Percentiles rank a stretch among this genome's conserved stretches.
These are phyloP conservation scores for Myotis lucifugus DNA, from an alignment of 2,113 vertebrate species.

Conservation along the genomic window DNA sequence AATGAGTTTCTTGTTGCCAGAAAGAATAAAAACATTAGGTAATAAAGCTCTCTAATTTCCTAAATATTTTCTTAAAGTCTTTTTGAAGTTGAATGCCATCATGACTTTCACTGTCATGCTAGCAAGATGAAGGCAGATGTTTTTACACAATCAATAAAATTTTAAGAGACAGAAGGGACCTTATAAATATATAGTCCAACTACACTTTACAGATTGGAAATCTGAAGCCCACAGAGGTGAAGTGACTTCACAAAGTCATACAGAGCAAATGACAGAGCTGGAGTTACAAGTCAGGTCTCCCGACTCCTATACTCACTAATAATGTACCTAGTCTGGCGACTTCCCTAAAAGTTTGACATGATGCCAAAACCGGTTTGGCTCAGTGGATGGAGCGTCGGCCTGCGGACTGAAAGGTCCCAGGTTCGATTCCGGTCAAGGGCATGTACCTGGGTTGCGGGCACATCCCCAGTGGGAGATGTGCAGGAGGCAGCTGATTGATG, in stretches of 20 bases:
- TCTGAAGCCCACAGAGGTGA: conserved; percentile 11
- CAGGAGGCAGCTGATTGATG: too few relatives aligned
- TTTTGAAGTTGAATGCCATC: conserved; percentile 44
- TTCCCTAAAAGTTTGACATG: too few relatives aligned
- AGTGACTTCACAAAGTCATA: neutral
- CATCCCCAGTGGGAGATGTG: too few relatives aligned
- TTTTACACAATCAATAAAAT: conserved; percentile 56
- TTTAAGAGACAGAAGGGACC: conserved; percentile 40
- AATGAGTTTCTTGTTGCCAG: conserved; percentile 71
- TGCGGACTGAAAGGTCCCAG: too few relatives aligned
- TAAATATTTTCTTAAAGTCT: conserved; percentile 66
- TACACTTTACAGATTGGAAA: conserved; percentile 5
- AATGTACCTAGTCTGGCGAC: neutral
- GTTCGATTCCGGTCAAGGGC: too few relatives aligned
- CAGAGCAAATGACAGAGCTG: neutral
- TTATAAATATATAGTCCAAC: neutral
- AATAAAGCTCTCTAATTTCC: conserved; percentile 62
- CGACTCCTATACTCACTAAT: neutral
- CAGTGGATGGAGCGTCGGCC: too few relatives aligned
- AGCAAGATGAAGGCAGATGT: conserved; percentile 52
- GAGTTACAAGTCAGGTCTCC: neutral
- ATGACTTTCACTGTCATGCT: conserved; percentile 22
- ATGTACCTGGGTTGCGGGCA: too few relatives aligned
- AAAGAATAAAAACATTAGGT: conserved; percentile 65
- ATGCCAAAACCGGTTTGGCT: too few relatives aligned